Evolutionary conservation across 2,113 vertebrate genomes (phyloP), one percentile per base, ranked within the genome.

Genomic region (Oncorhynchus keta): DNA sequence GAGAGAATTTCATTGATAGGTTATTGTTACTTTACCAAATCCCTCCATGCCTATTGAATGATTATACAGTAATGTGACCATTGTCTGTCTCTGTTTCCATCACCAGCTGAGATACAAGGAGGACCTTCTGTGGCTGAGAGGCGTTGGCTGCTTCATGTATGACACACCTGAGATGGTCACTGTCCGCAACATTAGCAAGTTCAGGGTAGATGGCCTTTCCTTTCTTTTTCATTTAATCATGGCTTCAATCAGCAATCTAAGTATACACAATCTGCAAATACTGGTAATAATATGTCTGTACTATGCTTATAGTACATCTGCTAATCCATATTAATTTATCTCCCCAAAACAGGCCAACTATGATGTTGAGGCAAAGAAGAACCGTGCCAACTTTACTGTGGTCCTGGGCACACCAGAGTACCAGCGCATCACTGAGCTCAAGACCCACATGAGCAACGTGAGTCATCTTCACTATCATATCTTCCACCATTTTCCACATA

Each of bases 401-500:
- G 97, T 99, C 22, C 86, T 99, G 81, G 96, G 99, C 78, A 99
- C 97, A 1, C 98, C 98, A 1, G 97, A 95, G 61, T 98, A 99
- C 82, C 94, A 96, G 64, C 92, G 94, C 2, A 93, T 97, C 57
- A 93, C 96, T 51, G 97, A 99, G 28, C 92, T 99, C 24, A 99
- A 98, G 93, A 94, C 94, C 0, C 98, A 99, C 82, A 87, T 99
- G 89, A 99, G 98, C 77, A 86, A 94, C 61, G 98, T 97, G 84
- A 95, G 93, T 88, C 49, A 0, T 28, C 62, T 30, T 49, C n/a
- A 35, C 24, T n/a, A 18, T 16, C 22, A 8, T 28, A 1, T 32
- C 7, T 48, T 14, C 30, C 57, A 12, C 22, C 20, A 9, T 45
- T 62, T 64, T 55, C 9, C 18, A 35, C 20, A n/a, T 24, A 24